These are phyloP conservation scores for Punctoribates punctum DNA, from an alignment of 2,888 invertebrate species.

Conservation along the genomic window DNA sequence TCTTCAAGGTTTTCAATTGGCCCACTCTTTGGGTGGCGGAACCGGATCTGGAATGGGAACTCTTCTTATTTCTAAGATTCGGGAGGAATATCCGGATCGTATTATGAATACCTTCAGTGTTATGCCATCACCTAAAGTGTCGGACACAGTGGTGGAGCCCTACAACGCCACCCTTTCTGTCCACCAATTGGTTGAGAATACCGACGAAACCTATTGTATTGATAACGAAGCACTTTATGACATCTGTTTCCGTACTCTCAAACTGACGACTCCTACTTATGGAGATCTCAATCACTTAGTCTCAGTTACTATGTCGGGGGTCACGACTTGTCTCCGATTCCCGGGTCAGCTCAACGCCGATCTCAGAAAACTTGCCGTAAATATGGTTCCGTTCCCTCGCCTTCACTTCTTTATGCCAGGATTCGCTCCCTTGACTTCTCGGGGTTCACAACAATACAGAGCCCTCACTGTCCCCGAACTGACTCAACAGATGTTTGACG, in stretches of 20 bases:
- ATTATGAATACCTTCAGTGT: neutral
- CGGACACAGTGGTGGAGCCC: conserved; percentile 86
- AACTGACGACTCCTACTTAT: conserved; percentile 77
- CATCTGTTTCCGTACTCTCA: conserved; percentile 77
- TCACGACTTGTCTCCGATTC: conserved; percentile 55
- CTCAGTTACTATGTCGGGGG: conserved; percentile 73
- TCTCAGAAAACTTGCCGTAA: conserved; percentile 73
- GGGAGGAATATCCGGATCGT: conserved; percentile 46
- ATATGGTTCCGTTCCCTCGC: conserved; percentile 79
- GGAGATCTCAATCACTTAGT: conserved; percentile 87
- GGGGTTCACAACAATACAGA: conserved; percentile 91
- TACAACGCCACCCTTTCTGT: conserved; percentile 78
- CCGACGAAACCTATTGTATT: conserved; percentile 61
- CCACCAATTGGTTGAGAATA: conserved; percentile 49
- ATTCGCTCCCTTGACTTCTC: conserved; percentile 86
- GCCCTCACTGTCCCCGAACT: conserved; percentile 86
- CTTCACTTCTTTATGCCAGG: conserved; percentile 57
- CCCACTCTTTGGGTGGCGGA: conserved; percentile 75
- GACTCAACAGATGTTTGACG: conserved; percentile 82
- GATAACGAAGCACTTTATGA: conserved; percentile 92
- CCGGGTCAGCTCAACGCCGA: conserved; percentile 86
- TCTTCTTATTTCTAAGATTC: conserved; percentile 52
- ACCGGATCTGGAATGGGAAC: conserved; percentile 59
- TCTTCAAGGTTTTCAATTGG: conserved; percentile 70
- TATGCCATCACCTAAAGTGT: conserved; percentile 48